Percentiles rank a stretch among this genome's conserved stretches.
Evolutionary conservation across 1,140 invertebrate genomes (phyloP).

Genomic region (Telenomus remus): DNA sequence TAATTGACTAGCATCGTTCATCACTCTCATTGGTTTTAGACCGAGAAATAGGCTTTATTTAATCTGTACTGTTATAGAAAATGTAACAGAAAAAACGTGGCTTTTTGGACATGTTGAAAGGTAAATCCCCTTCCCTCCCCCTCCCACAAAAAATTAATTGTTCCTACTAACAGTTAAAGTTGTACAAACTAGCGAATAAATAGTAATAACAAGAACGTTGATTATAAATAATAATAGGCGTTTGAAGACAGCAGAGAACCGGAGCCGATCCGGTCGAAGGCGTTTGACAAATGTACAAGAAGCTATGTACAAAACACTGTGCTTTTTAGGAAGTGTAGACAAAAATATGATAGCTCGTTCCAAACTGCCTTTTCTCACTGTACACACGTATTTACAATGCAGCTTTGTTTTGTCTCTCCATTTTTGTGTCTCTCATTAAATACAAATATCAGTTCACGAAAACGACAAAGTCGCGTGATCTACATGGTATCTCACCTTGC

Average conservation of each 20-base stretch:
- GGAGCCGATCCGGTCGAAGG: slow-evolving; percentile 39
- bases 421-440: too few species aligned
- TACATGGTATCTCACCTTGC: neutral
- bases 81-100: neutral
- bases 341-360: slow-evolving; percentile 47
- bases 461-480: slow-evolving; percentile 21
- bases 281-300: slow-evolving; percentile 44
- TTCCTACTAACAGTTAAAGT: neutral
- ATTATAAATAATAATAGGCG: slow-evolving; percentile 43
- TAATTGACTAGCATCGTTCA: slow-evolving; percentile 76
- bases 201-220: slow-evolving; percentile 34
- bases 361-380: slow-evolving; percentile 21
- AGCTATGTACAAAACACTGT: slow-evolving; percentile 49
- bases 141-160: neutral
- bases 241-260: slow-evolving; percentile 28
- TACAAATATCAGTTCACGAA: slow-evolving; percentile 2
- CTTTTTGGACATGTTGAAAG: slow-evolving; percentile 5
- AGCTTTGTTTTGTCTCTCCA: too few species aligned
- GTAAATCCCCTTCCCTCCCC: slow-evolving; percentile 16
- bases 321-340: slow-evolving; percentile 40
- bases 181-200: slow-evolving; percentile 45
- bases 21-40: slow-evolving; percentile 66
- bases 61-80: neutral
- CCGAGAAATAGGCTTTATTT: slow-evolving; percentile 8
- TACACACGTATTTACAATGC: slow-evolving; percentile 45